Evolutionary conservation across 2,113 vertebrate species (phyloP), one percentile per base, ranked within the genome.

Genomic region (Paraplagusia blochii): DNA sequence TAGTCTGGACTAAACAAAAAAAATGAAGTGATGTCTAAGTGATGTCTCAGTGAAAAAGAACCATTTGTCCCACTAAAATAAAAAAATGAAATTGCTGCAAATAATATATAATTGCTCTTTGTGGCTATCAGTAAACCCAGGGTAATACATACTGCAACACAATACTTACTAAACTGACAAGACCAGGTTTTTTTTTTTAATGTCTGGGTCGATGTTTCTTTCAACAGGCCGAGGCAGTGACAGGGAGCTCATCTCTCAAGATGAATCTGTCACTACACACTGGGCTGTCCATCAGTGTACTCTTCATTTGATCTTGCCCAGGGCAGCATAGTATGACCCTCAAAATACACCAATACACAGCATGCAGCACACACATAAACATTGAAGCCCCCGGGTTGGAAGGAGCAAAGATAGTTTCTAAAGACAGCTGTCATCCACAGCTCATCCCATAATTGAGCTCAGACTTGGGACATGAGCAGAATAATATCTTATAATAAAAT

Each of bases 241-340:
- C 35, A 50, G 56, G 50, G 79, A 76, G 63, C 81, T 76, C 86
- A 84, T 81, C 80, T 87, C 78, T 78, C 74, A 84, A 69, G 59
- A 81, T 69, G 77, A 75, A 76, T 74, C 40, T 40, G 47, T 72
- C 56, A 50, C 59, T 13, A 63, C 60, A 33, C 66, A 29, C 76
- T 47, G 72, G 47, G 75, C 60, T 71, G 75, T 53, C 77, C 76
- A 77, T 74, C 75, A 78, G 74, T 69, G 55, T 64, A 70, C 79
- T 77, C 56, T 77, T 15, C 35, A 64, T 45, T 59, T 17, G 10
- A 60, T 68, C 66, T 79, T 1, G 68, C 81, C 68, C 3, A 8
- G 35, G 46, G 74, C 66, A 38, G 73, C 71, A 59, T 62, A 63
- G 42, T 58, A 74, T 79, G 76, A 81, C 79, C 82, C 76, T 79